Conservation (phyloP, 2,113 vertebrate genomes). For the Hippocampus mohnikei region DNA sequence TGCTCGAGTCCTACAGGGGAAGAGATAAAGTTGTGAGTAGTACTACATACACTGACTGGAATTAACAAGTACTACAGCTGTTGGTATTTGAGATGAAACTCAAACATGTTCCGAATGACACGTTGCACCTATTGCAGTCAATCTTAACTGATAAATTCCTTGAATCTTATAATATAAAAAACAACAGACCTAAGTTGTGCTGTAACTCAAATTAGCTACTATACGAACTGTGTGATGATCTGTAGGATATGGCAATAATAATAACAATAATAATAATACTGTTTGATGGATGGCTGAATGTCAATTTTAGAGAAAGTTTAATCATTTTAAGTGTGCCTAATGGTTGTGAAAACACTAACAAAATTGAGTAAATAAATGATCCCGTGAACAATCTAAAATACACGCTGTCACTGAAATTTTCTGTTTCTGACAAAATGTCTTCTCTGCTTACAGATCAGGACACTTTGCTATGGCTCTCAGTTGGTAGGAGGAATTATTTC, state of each 20-base stretch:
- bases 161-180: neutral
- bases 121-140: neutral
- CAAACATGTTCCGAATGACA: no score
- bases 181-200: neutral
- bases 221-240: neutral
- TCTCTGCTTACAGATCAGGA: slow-evolving; percentile 73
- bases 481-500: slow-evolving; percentile 81
- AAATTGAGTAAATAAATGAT: neutral
- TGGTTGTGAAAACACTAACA: no score
- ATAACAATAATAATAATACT: neutral
- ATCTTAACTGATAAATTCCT: neutral
- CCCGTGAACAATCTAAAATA: neutral
- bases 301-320: no score
- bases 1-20: slow-evolving; percentile 84
- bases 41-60: neutral
- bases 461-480: slow-evolving; percentile 83
- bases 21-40: slow-evolving; percentile 86
- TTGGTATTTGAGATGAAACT: no score
- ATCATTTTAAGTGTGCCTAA: no score
- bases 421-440: neutral
- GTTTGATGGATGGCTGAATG: neutral
- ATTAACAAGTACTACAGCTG: neutral
- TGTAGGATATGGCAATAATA: neutral
- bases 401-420: neutral
- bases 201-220: neutral